phyloP scores from a whole-genome alignment of 2,888 invertebrate genomes.

The Lampropteryx suffumata region DNA sequence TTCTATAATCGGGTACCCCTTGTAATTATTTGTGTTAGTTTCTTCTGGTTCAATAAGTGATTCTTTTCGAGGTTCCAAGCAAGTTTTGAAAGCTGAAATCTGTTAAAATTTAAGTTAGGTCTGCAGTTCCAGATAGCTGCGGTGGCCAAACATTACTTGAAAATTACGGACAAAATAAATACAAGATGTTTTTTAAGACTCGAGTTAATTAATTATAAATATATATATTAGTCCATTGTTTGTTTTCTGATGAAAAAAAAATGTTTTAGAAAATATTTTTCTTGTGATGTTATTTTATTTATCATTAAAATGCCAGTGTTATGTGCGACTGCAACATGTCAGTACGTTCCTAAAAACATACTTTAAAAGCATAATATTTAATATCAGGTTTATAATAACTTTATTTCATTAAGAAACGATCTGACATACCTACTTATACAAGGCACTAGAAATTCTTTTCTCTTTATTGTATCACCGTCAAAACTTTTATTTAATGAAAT shows the following conservation, averaged over 20 bases:
- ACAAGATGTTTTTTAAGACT: too few relatives aligned
- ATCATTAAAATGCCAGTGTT: background rate
- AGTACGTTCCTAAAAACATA: constrained; percentile 5
- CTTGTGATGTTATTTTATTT: background rate
- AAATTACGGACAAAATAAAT: background rate
- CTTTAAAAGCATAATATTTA: background rate
- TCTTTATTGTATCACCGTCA: constrained; percentile 15
- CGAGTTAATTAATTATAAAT: too few relatives aligned
- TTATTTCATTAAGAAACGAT: constrained; percentile 1
- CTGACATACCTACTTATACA: constrained; percentile 4
- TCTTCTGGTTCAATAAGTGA: constrained; percentile 21
- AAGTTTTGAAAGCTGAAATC: constrained; percentile 38
- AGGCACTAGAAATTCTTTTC: background rate
- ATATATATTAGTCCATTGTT: too few relatives aligned
- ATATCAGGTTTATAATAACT: too few relatives aligned
- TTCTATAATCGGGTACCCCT: background rate
- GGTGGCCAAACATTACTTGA: constrained; percentile 2
- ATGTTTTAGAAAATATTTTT: background rate
- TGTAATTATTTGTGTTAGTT: too few relatives aligned
- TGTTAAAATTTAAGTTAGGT: constrained; percentile 20
- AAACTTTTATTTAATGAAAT: background rate
- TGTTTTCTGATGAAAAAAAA: background rate
- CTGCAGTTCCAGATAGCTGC: constrained; percentile 18
- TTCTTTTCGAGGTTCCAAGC: constrained; percentile 52
- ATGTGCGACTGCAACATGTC: constrained; percentile 13